Conservation (phyloP, 1,140 invertebrate species). For the Homalodisca vitripennis region DNA sequence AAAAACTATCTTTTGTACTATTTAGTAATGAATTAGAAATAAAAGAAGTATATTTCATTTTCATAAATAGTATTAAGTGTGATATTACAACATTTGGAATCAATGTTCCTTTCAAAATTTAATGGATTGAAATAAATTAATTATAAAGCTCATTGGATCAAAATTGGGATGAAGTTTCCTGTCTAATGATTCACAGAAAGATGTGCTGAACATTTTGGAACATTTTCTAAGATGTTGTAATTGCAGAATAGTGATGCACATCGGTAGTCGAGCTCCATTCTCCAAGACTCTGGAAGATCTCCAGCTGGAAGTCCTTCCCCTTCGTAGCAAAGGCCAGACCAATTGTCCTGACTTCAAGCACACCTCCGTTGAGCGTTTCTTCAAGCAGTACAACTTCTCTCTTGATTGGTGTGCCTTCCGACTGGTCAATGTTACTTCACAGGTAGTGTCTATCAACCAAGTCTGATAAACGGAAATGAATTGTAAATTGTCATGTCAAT, state of each 20-base stretch:
- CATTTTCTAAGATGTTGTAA: slow-evolving; percentile 10
- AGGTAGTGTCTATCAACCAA: too few species aligned
- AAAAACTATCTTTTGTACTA: too few species aligned
- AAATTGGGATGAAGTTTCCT: not conserved
- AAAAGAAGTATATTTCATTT: too few species aligned
- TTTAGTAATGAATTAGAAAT: too few species aligned
- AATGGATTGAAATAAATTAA: too few species aligned
- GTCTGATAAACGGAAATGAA: too few species aligned
- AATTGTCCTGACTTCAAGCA: slow-evolving; percentile 82
- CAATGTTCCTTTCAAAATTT: too few species aligned
- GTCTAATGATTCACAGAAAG: not conserved
- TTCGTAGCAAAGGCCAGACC: slow-evolving; percentile 62
- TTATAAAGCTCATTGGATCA: too few species aligned
- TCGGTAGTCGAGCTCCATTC: slow-evolving; percentile 74
- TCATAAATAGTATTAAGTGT: too few species aligned
- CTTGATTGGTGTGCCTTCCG: slow-evolving; percentile 89
- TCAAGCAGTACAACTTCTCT: slow-evolving; percentile 71
- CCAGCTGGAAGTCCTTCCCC: slow-evolving; percentile 76
- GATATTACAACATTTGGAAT: too few species aligned
- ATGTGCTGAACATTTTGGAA: not conserved
- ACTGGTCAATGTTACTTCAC: too few species aligned
- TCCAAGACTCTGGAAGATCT: slow-evolving; percentile 70
- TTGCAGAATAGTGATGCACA: slow-evolving; percentile 72
- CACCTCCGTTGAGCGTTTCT: slow-evolving; percentile 79
- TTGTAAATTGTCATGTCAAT: slow-evolving; percentile 31